A percentile compares a stretch with the other conserved stretches of the same genome.
phyloP scores from a whole-genome alignment of 2,888 invertebrate species.

The Phalangium opilio region DNA sequence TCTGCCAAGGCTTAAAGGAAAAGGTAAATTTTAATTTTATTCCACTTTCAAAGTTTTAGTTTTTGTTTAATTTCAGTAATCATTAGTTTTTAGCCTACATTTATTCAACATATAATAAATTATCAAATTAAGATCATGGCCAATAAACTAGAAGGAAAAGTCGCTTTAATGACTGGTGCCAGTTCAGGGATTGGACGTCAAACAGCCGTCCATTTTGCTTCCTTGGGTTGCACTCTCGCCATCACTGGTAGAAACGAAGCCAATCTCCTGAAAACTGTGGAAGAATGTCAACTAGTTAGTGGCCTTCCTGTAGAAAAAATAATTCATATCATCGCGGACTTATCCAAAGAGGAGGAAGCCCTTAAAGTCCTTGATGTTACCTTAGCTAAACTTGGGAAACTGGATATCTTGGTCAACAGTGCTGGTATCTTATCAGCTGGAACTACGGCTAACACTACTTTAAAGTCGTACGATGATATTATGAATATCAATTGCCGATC shows the following conservation, averaged over 20 bases:
- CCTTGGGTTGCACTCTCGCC: slow-evolving; percentile 56
- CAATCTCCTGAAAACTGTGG: slow-evolving; percentile 47
- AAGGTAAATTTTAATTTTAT: no score
- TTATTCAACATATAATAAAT: no score
- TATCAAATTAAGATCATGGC: no score
- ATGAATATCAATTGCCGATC: slow-evolving; percentile 71
- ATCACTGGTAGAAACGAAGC: slow-evolving; percentile 51
- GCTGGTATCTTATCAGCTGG: slow-evolving; percentile 51
- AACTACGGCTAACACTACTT: slow-evolving; percentile 62
- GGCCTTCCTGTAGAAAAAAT: slow-evolving; percentile 9
- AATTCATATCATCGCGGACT: slow-evolving; percentile 24
- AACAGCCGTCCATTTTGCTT: slow-evolving; percentile 58
- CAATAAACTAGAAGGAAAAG: no score
- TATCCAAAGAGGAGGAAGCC: slow-evolving; percentile 49
- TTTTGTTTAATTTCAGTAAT: no score
- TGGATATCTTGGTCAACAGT: slow-evolving; percentile 40
- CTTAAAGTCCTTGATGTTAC: slow-evolving; percentile 55
- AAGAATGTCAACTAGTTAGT: slow-evolving; percentile 35
- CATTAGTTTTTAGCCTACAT: no score
- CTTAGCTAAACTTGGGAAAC: slow-evolving; percentile 51
- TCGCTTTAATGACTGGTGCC: slow-evolving; percentile 39
- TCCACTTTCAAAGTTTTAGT: no score
- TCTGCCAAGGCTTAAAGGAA: no score
- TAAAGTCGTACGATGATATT: slow-evolving; percentile 73
- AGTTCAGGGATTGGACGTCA: slow-evolving; percentile 74